A percentile compares a stretch with the other conserved stretches of the same genome.
phyloP scores from a whole-genome alignment of 2,797 vertebrate species.

The Alcedo atthis region DNA sequence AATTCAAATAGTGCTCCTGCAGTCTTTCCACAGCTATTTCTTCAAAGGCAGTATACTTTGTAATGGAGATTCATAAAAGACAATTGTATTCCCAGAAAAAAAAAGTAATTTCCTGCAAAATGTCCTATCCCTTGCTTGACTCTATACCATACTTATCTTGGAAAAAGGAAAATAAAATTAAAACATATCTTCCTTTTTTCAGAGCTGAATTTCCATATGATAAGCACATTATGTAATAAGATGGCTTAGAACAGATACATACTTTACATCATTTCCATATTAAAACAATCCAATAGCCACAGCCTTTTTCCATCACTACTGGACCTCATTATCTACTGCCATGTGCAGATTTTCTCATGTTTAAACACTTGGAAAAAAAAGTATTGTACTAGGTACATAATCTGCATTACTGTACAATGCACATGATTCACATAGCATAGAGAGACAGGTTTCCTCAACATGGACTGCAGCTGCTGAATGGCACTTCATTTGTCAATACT shows the following conservation, averaged over 20 bases:
- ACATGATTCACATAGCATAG: background rate
- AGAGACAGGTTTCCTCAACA: background rate
- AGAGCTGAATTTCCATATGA: background rate
- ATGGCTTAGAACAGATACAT: background rate
- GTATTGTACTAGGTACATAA: background rate
- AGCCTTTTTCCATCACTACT: background rate
- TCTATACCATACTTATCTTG: background rate
- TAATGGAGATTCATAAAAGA: conserved; percentile 15
- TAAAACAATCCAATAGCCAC: background rate
- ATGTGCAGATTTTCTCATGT: background rate
- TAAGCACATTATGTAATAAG: background rate
- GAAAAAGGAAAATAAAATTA: background rate
- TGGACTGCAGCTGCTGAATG: background rate
- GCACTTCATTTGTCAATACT: background rate
- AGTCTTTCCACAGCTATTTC: background rate
- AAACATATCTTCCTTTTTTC: background rate
- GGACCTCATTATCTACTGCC: background rate
- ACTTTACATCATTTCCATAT: background rate
- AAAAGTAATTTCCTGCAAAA: background rate
- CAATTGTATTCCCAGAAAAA: conserved; percentile 7
- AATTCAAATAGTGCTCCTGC: background rate
- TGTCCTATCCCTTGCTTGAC: background rate
- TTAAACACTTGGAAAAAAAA: background rate
- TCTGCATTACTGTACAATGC: background rate
- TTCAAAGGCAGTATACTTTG: background rate